phyloP scores from a whole-genome alignment of 1,140 invertebrate genomes.

The Rhysida immarginata region DNA sequence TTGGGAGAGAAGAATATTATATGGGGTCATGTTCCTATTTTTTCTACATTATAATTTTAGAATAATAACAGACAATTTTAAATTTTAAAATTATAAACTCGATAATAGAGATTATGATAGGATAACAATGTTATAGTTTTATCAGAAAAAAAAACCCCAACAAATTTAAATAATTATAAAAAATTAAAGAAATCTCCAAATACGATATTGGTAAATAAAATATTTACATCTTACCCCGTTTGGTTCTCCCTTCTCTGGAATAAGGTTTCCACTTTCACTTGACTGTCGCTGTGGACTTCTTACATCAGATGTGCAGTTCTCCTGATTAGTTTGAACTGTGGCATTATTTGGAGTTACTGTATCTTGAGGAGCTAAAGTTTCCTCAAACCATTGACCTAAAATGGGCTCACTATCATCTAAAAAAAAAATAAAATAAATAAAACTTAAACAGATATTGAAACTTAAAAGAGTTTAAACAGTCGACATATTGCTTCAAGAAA shows the following conservation, averaged over 20 bases:
- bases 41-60: too few species aligned
- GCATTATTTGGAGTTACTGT: conserved; percentile 20
- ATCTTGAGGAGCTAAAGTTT: conserved; percentile 62
- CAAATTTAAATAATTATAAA: too few species aligned
- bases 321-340: conserved; percentile 35
- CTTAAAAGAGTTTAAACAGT: neutral
- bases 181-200: too few species aligned
- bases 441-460: neutral
- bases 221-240: conserved; percentile 49
- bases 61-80: neutral
- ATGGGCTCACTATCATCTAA: conserved; percentile 78
- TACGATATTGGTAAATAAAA: too few species aligned
- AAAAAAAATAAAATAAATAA: conserved; percentile 11
- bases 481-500: too few species aligned
- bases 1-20: too few species aligned
- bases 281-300: conserved; percentile 18
- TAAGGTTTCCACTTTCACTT: conserved; percentile 35
- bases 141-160: too few species aligned
- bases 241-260: conserved; percentile 79
- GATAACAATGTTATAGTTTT: too few species aligned
- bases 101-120: too few species aligned
- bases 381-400: conserved; percentile 82
- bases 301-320: conserved; percentile 23
- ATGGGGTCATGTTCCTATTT: too few species aligned
- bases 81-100: neutral